Base-by-base conservation (phyloP, 1,140 invertebrate species). In the Pseudomyrmex concolor region DNA sequence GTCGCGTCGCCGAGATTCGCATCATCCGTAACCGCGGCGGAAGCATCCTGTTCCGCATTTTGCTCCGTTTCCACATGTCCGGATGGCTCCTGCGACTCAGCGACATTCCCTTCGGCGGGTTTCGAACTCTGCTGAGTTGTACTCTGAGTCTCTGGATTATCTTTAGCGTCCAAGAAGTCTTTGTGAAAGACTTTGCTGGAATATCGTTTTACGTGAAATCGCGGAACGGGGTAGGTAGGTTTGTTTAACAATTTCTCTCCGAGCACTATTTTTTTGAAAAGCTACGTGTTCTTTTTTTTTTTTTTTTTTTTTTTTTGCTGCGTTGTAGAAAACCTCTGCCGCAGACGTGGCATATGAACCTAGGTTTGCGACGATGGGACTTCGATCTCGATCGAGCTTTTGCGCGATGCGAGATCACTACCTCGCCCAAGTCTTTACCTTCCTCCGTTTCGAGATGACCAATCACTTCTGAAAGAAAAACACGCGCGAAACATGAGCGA, bases 381-480 rank as follows among this genome's bases (percentile, higher is more conserved):
- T 95, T 95, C 13, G 95, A 95, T 82, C 95, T 93, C 12, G 95
- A 94, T 50, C 95, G 91, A 2, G 95, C 94, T 86, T 95, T 94
- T 34, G 94, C 94, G 83, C 95, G 95, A 90, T 96, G 95, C 0
- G 96, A 94, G 19, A 96, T 94, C 3, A 96, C 95, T 10, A 95
- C 93, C 90, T 96, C 95, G 2, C 95, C 96, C 34, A 96, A 90
- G 88, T 95, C 94, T 85, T 94, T 94, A 22, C 95, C 95, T 83
- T 96, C 95, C 74, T 94, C 89, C n/a, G 94, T 94, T 91, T 96
- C 95, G 57, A 96, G 92, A 85, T 96, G 96, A 1, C 96, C 96
- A 86, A 97, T 96, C 45, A 96, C 93, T 91, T 96, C 95, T 94
- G 77, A 34, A 90, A 34, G 34, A 34, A 34, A 89, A 43, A 55